phyloP scores from a whole-genome alignment of 2,113 vertebrate genomes.

The Takifugu bimaculatus region DNA sequence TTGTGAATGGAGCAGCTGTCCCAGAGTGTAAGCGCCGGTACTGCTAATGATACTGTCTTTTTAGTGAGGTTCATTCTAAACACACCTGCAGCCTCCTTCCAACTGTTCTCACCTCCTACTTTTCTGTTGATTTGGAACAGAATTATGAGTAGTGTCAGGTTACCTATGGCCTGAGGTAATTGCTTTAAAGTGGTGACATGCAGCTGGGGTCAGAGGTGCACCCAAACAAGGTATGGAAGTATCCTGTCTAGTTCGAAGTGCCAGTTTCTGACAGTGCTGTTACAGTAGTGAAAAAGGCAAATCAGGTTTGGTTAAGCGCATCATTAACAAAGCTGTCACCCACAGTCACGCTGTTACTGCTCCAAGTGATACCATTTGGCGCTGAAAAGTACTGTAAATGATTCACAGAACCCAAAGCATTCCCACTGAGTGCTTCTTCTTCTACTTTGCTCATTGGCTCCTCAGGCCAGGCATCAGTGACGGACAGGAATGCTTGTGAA shows the following conservation, averaged over 20 bases:
- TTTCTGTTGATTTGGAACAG: constrained; percentile 37
- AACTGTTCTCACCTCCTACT: constrained; percentile 26
- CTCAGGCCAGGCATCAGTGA: constrained; percentile 64
- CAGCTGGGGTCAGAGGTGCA: constrained; percentile 46
- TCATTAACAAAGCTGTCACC: no score
- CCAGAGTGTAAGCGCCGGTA: constrained; percentile 10
- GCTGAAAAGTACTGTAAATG: constrained; percentile 16
- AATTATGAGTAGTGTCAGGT: constrained; percentile 43
- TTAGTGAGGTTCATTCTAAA: background rate
- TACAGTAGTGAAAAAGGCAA: background rate
- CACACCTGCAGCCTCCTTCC: constrained; percentile 38
- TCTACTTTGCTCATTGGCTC: constrained; percentile 28
- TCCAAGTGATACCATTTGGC: background rate
- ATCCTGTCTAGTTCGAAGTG: constrained; percentile 28
- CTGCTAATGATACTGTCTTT: background rate
- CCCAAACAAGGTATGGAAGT: constrained; percentile 51
- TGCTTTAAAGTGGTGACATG: constrained; percentile 38
- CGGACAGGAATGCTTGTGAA: constrained; percentile 72
- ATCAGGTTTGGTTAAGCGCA: no score
- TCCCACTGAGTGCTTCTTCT: constrained; percentile 19
- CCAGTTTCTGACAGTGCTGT: constrained; percentile 17
- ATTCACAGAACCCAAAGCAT: constrained; percentile 24
- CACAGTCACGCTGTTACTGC: no score
- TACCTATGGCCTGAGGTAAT: constrained; percentile 39
- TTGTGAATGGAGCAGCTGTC: constrained; percentile 12